Conservation (phyloP, 1,140 invertebrate species). For the Zaprionus vittiger region DNA sequence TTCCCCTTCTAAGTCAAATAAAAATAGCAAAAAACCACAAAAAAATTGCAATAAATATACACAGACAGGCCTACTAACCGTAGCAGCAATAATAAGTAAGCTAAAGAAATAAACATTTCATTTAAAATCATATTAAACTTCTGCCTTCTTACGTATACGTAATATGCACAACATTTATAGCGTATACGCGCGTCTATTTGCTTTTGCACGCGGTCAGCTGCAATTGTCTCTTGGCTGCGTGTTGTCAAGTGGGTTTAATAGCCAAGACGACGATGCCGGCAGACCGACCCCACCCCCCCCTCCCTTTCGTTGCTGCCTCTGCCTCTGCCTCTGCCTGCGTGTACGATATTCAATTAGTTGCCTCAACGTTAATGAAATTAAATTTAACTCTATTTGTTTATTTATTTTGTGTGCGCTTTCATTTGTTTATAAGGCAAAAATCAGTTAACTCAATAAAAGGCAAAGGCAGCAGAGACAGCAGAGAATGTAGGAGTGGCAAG, state of each 20-base stretch:
- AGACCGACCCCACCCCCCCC: background rate
- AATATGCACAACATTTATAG: conserved; percentile 1
- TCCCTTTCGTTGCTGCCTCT: conserved; percentile 12
- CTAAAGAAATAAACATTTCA: background rate
- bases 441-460: conserved; percentile 69
- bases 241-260: conserved; percentile 76
- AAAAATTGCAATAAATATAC: too few species aligned
- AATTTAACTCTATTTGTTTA: conserved; percentile 79
- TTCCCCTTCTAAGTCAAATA: too few species aligned
- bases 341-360: conserved; percentile 74
- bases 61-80: too few species aligned
- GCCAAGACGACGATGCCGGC: conserved; percentile 10
- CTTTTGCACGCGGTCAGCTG: conserved; percentile 17
- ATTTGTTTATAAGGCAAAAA: conserved; percentile 62
- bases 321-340: conserved; percentile 17
- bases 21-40: background rate
- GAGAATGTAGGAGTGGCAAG: background rate
- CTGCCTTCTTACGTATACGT: background rate
- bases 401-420: conserved; percentile 61
- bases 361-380: conserved; percentile 65
- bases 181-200: conserved; percentile 4
- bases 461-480: background rate
- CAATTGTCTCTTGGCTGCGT: conserved; percentile 70
- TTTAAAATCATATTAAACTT: background rate
- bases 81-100: too few species aligned